phyloP scores from a whole-genome alignment of 2,888 invertebrate genomes.

The Keiferia lycopersicella region DNA sequence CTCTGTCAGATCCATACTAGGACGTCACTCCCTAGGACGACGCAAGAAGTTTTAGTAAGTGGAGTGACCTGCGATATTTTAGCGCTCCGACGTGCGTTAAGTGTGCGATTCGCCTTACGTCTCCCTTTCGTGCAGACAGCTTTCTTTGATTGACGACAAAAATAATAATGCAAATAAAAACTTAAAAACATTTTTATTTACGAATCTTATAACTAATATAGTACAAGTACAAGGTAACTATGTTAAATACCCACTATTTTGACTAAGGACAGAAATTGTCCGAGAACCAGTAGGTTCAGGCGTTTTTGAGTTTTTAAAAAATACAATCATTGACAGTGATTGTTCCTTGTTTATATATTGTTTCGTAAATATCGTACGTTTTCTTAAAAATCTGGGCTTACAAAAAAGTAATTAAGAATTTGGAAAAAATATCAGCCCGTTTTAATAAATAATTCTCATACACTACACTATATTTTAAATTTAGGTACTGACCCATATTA shows the following conservation, averaged over 20 bases:
- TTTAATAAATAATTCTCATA: constrained; percentile 14
- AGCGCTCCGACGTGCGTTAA: too few species aligned
- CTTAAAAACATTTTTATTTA: constrained; percentile 49
- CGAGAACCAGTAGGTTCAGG: constrained; percentile 52
- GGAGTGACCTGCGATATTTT: too few species aligned
- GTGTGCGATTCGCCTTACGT: too few species aligned
- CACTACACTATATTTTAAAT: background rate
- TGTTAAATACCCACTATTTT: constrained; percentile 63
- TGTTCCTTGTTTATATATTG: constrained; percentile 35
- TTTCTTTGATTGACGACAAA: too few species aligned
- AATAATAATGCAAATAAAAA: background rate
- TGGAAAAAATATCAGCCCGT: background rate
- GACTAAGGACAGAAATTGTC: constrained; percentile 67
- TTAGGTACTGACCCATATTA: constrained; percentile 11
- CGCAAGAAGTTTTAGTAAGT: too few species aligned
- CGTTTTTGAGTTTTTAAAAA: constrained; percentile 38
- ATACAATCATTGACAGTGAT: constrained; percentile 66
- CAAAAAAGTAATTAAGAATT: too few species aligned
- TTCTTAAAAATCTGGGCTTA: too few species aligned
- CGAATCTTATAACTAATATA: constrained; percentile 58
- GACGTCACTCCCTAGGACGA: too few species aligned
- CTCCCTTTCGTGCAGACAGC: too few species aligned
- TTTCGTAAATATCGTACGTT: background rate
- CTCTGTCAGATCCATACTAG: too few species aligned
- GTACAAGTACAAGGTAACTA: constrained; percentile 69